phyloP scores from a whole-genome alignment of 35 echinoderm and acorn worm species.

The Diadema setosum region DNA sequence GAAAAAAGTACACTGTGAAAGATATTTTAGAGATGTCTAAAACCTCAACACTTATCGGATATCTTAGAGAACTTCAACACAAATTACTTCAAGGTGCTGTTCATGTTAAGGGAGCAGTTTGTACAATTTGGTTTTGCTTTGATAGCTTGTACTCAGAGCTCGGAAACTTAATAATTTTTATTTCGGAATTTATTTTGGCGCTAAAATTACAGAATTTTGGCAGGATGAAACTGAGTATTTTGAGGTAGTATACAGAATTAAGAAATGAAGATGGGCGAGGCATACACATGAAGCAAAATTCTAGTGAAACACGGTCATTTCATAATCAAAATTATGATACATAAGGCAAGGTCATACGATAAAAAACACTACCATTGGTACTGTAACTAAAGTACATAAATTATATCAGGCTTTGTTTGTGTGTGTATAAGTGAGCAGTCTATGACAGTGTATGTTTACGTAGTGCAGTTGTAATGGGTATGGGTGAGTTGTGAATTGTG shows the following conservation, averaged over 20 bases:
- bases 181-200: neutral
- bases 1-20: too few species aligned
- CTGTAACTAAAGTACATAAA: too few species aligned
- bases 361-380: too few species aligned
- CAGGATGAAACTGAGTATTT: neutral
- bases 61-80: neutral
- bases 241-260: neutral
- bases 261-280: neutral
- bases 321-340: neutral
- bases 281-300: neutral
- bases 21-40: neutral
- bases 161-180: neutral
- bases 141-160: too few species aligned
- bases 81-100: neutral
- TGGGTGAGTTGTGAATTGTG: too few species aligned
- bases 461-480: too few species aligned
- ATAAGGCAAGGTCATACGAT: too few species aligned
- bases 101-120: neutral
- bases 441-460: too few species aligned
- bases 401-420: too few species aligned
- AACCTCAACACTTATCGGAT: neutral
- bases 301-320: neutral
- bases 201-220: neutral
- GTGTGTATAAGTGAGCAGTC: too few species aligned
- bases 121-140: neutral